These are phyloP conservation scores for Scomber scombrus DNA, from an alignment of 2,113 vertebrate species.

Conservation along the genomic window DNA sequence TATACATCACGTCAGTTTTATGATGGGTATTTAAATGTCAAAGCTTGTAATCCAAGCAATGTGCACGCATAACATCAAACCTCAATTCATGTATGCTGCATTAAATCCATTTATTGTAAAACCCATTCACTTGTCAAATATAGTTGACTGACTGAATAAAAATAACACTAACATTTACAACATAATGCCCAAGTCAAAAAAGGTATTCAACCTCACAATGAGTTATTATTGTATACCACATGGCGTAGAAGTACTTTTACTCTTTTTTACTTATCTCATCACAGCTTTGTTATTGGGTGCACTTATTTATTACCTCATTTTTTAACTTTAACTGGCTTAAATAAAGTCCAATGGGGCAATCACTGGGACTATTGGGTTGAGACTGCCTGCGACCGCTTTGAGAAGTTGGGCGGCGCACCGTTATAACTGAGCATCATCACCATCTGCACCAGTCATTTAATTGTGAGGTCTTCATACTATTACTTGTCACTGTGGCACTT, in stretches of 20 bases:
- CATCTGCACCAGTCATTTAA: not conserved
- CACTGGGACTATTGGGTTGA: no score
- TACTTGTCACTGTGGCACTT: not conserved
- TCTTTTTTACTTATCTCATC: no score
- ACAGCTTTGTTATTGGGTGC: no score
- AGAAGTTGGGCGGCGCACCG: no score
- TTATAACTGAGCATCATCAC: no score
- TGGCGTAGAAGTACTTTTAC: not conserved
- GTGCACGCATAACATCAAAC: no score
- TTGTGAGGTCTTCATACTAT: not conserved
- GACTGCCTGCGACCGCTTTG: no score
- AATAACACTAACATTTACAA: no score
- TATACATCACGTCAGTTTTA: not conserved
- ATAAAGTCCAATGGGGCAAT: not conserved
- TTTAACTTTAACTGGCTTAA: not conserved
- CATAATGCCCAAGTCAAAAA: no score
- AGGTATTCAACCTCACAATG: no score
- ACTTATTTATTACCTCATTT: no score
- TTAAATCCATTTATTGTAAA: not conserved
- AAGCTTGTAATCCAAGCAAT: constrained; percentile 2
- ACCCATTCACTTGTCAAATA: not conserved
- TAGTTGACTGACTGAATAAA: not conserved
- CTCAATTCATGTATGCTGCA: not conserved
- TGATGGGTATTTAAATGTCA: not conserved
- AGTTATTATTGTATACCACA: not conserved